Percentiles rank a stretch among this genome's conserved stretches.
Conservation (phyloP, 2,797 vertebrate species). For the Aythya fuligula region DNA sequence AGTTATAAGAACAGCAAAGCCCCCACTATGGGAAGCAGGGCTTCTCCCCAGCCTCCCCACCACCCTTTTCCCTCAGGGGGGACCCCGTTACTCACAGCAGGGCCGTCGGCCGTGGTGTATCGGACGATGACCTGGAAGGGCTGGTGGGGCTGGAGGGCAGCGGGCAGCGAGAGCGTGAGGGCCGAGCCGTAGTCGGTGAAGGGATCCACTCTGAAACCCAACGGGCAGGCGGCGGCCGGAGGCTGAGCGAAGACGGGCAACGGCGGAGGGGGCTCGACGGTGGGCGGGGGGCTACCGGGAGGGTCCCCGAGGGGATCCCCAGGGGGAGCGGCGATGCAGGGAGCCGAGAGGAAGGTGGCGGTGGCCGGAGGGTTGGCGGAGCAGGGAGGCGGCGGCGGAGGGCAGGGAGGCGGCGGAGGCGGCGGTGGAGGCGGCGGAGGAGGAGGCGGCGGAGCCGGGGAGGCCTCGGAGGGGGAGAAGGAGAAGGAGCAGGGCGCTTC, state of each 20-base stretch:
- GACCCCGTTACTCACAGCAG: slow-evolving; percentile 86
- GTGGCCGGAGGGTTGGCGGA: background rate
- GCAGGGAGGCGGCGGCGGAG: background rate
- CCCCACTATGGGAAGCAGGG: background rate
- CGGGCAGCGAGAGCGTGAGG: slow-evolving; percentile 87
- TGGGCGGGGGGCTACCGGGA: background rate
- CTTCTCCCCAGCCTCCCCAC: too few species aligned
- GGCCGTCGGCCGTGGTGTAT: slow-evolving; percentile 92
- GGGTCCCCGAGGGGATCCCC: background rate
- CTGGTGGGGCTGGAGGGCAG: slow-evolving; percentile 79
- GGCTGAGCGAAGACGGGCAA: slow-evolving; percentile 17
- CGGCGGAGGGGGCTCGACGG: slow-evolving; percentile 12
- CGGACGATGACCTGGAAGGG: slow-evolving; percentile 90
- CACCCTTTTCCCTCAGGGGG: too few species aligned
- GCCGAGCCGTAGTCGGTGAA: slow-evolving; percentile 90
- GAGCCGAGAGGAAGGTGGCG: background rate
- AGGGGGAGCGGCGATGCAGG: background rate
- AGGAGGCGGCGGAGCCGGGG: background rate
- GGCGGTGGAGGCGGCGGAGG: background rate
- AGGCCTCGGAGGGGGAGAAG: slow-evolving; percentile 36
- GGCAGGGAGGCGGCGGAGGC: slow-evolving; percentile 17
- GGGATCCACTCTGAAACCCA: slow-evolving; percentile 80
- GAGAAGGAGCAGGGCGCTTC: slow-evolving; percentile 51
- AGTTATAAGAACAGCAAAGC: too few species aligned
- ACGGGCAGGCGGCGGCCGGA: slow-evolving; percentile 12